Evolutionary conservation across 2,113 vertebrate genomes (phyloP).

Genomic region (Brachionichthys hirsutus): DNA sequence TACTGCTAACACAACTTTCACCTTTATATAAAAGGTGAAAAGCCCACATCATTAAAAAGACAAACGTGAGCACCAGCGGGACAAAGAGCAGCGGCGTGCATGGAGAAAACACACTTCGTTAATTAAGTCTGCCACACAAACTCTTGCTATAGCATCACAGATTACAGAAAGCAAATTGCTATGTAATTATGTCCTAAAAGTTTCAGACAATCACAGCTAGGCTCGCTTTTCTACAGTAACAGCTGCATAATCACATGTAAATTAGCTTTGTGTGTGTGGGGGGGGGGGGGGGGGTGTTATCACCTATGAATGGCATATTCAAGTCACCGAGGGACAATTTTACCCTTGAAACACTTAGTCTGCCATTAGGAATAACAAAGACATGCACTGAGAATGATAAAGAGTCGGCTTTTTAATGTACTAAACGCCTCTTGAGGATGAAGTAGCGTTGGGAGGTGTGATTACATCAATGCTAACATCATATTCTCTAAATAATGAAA

Average conservation of each 20-base stretch:
- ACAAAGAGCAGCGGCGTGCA: constrained; percentile 25
- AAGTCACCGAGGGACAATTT: constrained; percentile 63
- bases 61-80: constrained; percentile 14
- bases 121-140: constrained; percentile 61
- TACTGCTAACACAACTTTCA: constrained; percentile 7
- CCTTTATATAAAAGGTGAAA: constrained; percentile 24
- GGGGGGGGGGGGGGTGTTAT: constrained; percentile 58
- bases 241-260: constrained; percentile 77
- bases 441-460: constrained; percentile 28
- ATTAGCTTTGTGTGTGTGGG: constrained; percentile 62
- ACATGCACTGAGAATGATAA: constrained; percentile 29
- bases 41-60: constrained; percentile 30
- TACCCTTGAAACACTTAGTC: constrained; percentile 59
- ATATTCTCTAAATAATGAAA: constrained; percentile 30
- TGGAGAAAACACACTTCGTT: constrained; percentile 32
- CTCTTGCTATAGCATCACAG: constrained; percentile 53
- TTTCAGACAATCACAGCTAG: constrained; percentile 67
- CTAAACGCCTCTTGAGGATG: constrained; percentile 39
- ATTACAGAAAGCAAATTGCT: constrained; percentile 71
- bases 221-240: constrained; percentile 62
- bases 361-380: constrained; percentile 57
- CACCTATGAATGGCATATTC: constrained; percentile 66
- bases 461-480: constrained; percentile 15
- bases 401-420: constrained; percentile 39
- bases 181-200: constrained; percentile 75